Base-by-base conservation (phyloP, 2,797 vertebrate genomes). In the Ptychadena robeensis region DNA sequence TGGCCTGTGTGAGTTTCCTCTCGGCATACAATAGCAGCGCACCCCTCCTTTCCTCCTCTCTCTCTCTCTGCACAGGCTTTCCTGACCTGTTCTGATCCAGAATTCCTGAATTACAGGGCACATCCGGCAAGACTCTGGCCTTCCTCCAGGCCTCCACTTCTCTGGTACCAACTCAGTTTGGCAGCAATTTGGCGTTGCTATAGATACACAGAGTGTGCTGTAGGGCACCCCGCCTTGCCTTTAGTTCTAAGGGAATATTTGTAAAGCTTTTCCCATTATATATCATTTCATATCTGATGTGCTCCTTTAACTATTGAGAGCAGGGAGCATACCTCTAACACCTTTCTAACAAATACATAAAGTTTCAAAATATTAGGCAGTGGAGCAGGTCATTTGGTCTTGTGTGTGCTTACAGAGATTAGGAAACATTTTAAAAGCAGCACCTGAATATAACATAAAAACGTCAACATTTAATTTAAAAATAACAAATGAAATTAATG, bases 21-120 rank as follows among this genome's bases (percentile, higher is more conserved):
- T 72, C 66, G n/a, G n/a, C 31, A 38, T 76, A 85, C 78, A 85
- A 85, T 85, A 70, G 83, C 30, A 25, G 14, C 25, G 44, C 35
- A 81, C 78, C 38, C 83, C 78, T 85, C 78, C 79, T 85, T 84
- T 84, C 82, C 82, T 83, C 81, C 81, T 71, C 14, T 73, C 61
- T 44, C 61, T 44, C 40, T 68, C 40, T 37, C 79, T 63, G 61
- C 28, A 32, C 53, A 85, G 72, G 82, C 64, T 70, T 85, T 81
- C 78, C 78, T 85, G 83, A 71, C 78, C 59, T 70, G 61, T 64
- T 65, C 71, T 76, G 78, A 84, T 84, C 82, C 82, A 84, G 82
- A 80, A 85, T 80, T 85, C 78, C 83, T 85, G 83, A 85, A 85
- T 85, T 80, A 71, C 83, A 81, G 72, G 72, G 74, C 65, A 81